These are phyloP conservation scores for Drosophila kikkawai DNA, from an alignment of 1,140 invertebrate species.

Conservation along the genomic window DNA sequence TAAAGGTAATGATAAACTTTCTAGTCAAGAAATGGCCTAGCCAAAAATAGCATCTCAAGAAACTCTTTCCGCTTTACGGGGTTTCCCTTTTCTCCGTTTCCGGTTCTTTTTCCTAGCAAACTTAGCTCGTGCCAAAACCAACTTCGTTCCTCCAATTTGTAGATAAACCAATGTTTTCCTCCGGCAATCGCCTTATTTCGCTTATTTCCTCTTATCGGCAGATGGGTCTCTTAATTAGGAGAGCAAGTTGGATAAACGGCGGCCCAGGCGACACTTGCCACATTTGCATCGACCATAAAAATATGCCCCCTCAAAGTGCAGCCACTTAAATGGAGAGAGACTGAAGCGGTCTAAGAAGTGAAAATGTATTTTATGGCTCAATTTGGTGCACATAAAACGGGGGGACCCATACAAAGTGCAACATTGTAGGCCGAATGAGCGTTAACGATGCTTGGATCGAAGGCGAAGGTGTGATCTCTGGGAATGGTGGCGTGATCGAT, in stretches of 20 bases:
- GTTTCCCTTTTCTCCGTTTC: no score
- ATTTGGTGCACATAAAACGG: constrained; percentile 79
- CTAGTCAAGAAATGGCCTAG: no score
- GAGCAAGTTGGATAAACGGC: constrained; percentile 53
- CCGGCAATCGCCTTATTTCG: neutral
- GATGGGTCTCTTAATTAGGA: constrained; percentile 51
- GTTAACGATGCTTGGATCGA: constrained; percentile 12
- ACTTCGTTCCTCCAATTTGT: constrained; percentile 14
- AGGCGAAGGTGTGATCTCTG: constrained; percentile 59
- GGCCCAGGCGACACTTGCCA: constrained; percentile 36
- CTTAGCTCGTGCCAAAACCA: constrained; percentile 15
- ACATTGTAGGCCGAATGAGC: constrained; percentile 59
- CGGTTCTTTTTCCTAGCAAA: neutral
- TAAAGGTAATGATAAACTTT: no score
- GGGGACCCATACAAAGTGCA: constrained; percentile 67
- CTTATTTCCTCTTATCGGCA: constrained; percentile 28
- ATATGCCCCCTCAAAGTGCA: constrained; percentile 61
- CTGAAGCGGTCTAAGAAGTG: constrained; percentile 42
- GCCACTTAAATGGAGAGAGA: constrained; percentile 47
- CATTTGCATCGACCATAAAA: constrained; percentile 57
- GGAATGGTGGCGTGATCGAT: constrained; percentile 28
- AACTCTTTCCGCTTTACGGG: no score
- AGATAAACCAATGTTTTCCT: constrained; percentile 3
- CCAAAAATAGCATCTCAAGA: neutral
- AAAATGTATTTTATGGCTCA: constrained; percentile 81